A percentile compares a stretch with the other conserved stretches of the same genome.
phyloP scores from a whole-genome alignment of 2,797 vertebrate genomes.

The Streptopelia turtur region DNA sequence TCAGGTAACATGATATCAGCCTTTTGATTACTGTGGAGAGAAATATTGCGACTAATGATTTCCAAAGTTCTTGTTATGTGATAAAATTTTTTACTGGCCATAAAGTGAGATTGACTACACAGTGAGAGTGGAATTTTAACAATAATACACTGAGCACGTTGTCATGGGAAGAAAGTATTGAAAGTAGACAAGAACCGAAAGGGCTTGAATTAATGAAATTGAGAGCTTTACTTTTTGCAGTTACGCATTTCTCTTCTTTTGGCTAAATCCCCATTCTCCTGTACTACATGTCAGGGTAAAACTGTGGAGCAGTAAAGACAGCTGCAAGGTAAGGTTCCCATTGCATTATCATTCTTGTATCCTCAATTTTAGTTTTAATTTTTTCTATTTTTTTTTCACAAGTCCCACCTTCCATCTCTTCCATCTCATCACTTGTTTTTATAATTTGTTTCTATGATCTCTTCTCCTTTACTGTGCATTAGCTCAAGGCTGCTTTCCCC shows the following conservation, averaged over 20 bases:
- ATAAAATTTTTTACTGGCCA: not conserved
- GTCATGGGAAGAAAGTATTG: constrained; percentile 25
- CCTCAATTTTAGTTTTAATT: not conserved
- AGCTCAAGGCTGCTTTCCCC: not conserved
- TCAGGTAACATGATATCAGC: not conserved
- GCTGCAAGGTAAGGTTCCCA: not conserved
- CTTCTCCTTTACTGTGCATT: not conserved
- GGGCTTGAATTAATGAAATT: not conserved
- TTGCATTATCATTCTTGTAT: not conserved
- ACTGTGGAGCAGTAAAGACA: not conserved
- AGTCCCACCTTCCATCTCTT: not conserved
- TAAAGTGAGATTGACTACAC: not conserved
- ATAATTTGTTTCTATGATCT: not conserved
- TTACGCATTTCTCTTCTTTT: not conserved
- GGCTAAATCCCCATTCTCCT: not conserved
- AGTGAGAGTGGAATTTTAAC: not conserved
- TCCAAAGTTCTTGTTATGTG: not conserved
- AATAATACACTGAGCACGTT: not conserved
- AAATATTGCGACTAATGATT: not conserved
- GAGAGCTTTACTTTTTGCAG: not conserved
- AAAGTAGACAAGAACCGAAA: constrained; percentile 29
- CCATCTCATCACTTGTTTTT: not conserved
- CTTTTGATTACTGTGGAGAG: not conserved
- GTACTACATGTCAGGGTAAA: not conserved
- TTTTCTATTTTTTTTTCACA: not conserved